Percentiles rank a stretch among this genome's conserved stretches.
Conservation (phyloP, 2,888 invertebrate genomes). For the Malachius bipustulatus region DNA sequence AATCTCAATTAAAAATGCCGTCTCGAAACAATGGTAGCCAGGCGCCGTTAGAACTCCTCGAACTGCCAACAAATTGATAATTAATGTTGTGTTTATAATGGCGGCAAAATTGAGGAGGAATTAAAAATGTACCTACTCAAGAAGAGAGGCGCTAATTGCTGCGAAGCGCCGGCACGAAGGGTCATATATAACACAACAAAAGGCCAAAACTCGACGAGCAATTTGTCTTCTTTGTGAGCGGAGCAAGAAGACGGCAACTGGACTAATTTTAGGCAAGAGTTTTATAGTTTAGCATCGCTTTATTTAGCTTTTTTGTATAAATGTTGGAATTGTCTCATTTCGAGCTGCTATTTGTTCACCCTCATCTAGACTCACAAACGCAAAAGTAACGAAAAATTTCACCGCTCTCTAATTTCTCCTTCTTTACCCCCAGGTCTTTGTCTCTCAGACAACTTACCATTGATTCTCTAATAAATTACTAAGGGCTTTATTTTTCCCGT, state of each 20-base stretch:
- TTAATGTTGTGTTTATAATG: conserved; percentile 40
- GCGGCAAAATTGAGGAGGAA: conserved; percentile 36
- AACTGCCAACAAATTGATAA: conserved; percentile 37
- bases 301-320: conserved; percentile 31
- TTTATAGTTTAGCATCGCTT: conserved; percentile 34
- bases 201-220: conserved; percentile 27
- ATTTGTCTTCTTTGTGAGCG: conserved; percentile 26
- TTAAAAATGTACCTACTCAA: conserved; percentile 38
- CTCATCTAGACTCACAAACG: no score
- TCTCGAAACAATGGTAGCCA: conserved; percentile 33
- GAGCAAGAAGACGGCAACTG: conserved; percentile 26
- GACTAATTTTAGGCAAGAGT: conserved; percentile 34
- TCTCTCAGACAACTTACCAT: no score
- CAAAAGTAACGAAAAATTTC: no score
- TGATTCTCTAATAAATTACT: no score
- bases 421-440: no score
- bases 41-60: conserved; percentile 29
- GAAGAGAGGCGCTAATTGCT: conserved; percentile 32
- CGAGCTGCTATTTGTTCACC: conserved; percentile 27
- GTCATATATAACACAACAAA: conserved; percentile 29
- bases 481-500: no score
- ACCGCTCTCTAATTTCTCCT: no score
- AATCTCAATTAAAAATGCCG: conserved; percentile 40
- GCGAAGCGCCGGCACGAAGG: conserved; percentile 15
- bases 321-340: conserved; percentile 31